phyloP scores from a whole-genome alignment of 2,797 vertebrate species.

The Sardinella longiceps region DNA sequence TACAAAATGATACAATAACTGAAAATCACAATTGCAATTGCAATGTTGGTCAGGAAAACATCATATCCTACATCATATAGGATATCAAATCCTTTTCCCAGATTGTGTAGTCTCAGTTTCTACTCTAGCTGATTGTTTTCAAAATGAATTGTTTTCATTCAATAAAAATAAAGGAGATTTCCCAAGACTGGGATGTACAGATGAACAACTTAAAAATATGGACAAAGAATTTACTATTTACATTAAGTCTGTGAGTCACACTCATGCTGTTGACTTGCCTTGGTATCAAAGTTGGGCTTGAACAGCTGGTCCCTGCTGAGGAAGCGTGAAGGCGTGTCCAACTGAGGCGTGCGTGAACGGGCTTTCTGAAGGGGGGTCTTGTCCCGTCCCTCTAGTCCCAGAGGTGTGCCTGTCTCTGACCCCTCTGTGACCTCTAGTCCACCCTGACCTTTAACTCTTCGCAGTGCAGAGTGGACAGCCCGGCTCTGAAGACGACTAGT shows the following conservation, averaged over 20 bases:
- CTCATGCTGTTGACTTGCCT: constrained; percentile 66
- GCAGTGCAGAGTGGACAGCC: constrained; percentile 82
- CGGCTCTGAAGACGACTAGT: constrained; percentile 89
- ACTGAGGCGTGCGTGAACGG: constrained; percentile 80
- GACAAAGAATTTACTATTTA: neutral
- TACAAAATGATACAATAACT: too few relatives aligned
- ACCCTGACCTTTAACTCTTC: constrained; percentile 62
- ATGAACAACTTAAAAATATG: neutral
- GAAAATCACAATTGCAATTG: too few relatives aligned
- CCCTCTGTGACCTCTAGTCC: neutral
- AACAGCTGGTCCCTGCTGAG: constrained; percentile 92
- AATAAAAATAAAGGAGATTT: too few relatives aligned
- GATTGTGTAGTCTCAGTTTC: too few relatives aligned
- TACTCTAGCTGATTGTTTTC: too few relatives aligned
- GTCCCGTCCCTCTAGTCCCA: constrained; percentile 52
- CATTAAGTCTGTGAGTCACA: neutral
- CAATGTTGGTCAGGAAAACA: too few relatives aligned
- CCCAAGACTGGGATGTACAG: too few relatives aligned
- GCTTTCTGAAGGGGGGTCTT: constrained; percentile 51
- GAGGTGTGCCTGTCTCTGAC: neutral
- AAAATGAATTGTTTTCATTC: too few relatives aligned
- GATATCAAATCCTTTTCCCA: too few relatives aligned
- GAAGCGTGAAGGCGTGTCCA: constrained; percentile 95
- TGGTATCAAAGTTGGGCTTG: constrained; percentile 90
- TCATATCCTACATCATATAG: too few relatives aligned